Evolutionary conservation across 2,888 invertebrate genomes (phyloP).

Genomic region (Sphinx pinastri): DNA sequence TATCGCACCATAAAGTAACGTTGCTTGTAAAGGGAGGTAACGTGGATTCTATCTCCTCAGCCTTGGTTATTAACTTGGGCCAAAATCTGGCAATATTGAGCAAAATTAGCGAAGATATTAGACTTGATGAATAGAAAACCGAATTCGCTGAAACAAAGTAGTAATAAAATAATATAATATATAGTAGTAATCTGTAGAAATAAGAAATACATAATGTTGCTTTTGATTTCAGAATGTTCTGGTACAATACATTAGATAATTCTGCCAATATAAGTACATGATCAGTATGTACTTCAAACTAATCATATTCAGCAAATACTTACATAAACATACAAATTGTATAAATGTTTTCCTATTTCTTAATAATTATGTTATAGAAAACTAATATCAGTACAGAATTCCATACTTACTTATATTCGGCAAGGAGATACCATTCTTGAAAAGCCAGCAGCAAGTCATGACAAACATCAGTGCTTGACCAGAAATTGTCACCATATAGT

Average conservation of each 20-base stretch:
- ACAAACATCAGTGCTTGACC: slow-evolving; percentile 55
- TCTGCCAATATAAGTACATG: too few species aligned
- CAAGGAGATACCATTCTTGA: slow-evolving; percentile 46
- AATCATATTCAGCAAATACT: too few species aligned
- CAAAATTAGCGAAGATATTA: slow-evolving; percentile 48
- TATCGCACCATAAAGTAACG: slow-evolving; percentile 45
- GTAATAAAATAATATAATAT: too few species aligned
- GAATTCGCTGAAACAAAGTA: slow-evolving; percentile 51
- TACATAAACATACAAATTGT: too few species aligned
- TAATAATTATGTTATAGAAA: too few species aligned
- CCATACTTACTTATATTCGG: slow-evolving; percentile 54
- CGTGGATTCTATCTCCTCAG: slow-evolving; percentile 50
- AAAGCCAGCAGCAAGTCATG: slow-evolving; percentile 48
- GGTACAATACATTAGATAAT: too few species aligned
- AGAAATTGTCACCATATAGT: slow-evolving; percentile 49
- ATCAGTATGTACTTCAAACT: too few species aligned
- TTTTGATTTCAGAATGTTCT: too few species aligned
- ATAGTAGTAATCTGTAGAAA: background rate
- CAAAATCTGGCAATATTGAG: slow-evolving; percentile 49
- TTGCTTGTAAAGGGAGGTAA: slow-evolving; percentile 55
- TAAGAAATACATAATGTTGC: too few species aligned
- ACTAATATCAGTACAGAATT: background rate
- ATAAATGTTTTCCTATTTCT: too few species aligned
- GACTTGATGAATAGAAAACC: slow-evolving; percentile 52
- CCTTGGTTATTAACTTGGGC: slow-evolving; percentile 46